Evolutionary conservation across 2,113 vertebrate species (phyloP).

Genomic region (Microcebus griseorufus): DNA sequence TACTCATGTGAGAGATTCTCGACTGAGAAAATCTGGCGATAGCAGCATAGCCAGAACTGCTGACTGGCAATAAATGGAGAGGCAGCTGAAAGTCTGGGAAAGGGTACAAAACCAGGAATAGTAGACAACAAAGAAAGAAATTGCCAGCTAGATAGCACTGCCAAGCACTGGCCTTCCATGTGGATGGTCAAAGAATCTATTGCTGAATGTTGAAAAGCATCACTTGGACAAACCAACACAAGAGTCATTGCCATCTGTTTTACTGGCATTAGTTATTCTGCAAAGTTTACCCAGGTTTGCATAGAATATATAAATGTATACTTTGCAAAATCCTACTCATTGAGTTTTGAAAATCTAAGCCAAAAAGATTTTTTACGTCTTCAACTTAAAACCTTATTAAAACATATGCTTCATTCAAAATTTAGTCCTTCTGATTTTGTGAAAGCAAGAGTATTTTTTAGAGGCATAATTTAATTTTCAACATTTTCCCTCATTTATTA

Average conservation of each 20-base stretch:
- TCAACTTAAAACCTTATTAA: constrained; percentile 32
- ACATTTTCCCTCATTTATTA: neutral
- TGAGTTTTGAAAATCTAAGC: constrained; percentile 31
- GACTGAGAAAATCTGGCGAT: neutral
- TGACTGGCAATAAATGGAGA: constrained; percentile 52
- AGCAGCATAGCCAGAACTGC: constrained; percentile 14
- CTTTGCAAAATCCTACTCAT: constrained; percentile 43
- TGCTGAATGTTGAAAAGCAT: constrained; percentile 63
- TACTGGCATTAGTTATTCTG: constrained; percentile 30
- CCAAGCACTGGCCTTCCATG: constrained; percentile 38
- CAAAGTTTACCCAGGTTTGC: constrained; percentile 44
- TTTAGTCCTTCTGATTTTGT: neutral
- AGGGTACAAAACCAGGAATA: constrained; percentile 41
- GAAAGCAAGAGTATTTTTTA: constrained; percentile 20
- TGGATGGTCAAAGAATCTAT: constrained; percentile 62
- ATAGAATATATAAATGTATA: constrained; percentile 45
- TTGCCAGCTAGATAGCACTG: constrained; percentile 31
- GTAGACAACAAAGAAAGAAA: constrained; percentile 46
- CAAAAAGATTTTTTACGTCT: neutral
- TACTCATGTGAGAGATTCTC: constrained; percentile 19
- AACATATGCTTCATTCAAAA: neutral
- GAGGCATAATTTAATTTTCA: neutral
- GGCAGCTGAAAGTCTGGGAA: constrained; percentile 47
- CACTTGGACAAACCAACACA: constrained; percentile 40
- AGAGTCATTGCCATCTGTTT: constrained; percentile 64